Evolutionary conservation across 2,797 vertebrate species (phyloP).

Genomic region (Pseudocheirus occidentalis): DNA sequence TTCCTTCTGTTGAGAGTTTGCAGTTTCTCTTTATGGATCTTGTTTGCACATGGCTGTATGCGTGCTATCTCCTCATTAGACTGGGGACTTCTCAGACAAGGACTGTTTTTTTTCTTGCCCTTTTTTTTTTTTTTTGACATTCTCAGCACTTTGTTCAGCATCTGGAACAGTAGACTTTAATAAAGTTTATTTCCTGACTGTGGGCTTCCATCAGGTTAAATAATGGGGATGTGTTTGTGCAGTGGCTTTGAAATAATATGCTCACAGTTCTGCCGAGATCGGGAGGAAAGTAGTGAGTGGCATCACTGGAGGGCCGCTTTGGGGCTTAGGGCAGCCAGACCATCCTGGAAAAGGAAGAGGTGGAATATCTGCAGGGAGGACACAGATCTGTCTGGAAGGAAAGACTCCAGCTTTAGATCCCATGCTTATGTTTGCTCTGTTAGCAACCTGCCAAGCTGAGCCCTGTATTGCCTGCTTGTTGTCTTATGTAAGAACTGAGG

Average conservation of each 20-base stretch:
- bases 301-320: neutral
- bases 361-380: neutral
- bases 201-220: slow-evolving; percentile 12
- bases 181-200: neutral
- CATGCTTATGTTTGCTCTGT: neutral
- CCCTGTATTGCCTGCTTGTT: neutral
- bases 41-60: neutral
- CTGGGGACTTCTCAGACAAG: too few relatives aligned
- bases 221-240: neutral
- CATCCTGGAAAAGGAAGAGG: neutral
- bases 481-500: neutral
- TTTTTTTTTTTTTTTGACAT: too few relatives aligned
- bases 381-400: neutral
- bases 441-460: neutral
- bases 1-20: neutral
- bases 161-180: neutral
- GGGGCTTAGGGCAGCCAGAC: neutral
- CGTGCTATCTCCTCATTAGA: neutral
- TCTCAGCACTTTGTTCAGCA: neutral
- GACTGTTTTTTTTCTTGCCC: neutral
- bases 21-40: too few relatives aligned
- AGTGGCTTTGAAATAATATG: too few relatives aligned
- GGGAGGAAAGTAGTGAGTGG: neutral
- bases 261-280: neutral
- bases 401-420: neutral